These are phyloP conservation scores for Silurus asotus DNA, from an alignment of 2,113 vertebrate genomes.

Conservation along the genomic window DNA sequence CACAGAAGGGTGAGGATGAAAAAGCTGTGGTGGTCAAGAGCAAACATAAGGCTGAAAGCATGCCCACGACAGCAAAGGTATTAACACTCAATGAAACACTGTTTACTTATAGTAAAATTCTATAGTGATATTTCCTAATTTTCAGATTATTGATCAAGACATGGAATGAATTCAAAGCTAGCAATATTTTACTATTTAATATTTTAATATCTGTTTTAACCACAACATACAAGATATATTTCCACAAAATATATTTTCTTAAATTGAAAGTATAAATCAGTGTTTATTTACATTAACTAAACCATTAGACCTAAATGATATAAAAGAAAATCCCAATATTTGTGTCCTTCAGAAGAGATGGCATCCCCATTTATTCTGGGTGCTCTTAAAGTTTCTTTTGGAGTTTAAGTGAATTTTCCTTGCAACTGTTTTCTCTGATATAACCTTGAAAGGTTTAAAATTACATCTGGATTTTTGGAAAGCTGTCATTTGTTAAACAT, in stretches of 20 bases:
- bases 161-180: neutral
- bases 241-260: neutral
- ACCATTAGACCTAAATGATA: neutral
- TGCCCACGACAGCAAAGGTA: constrained; percentile 95
- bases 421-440: neutral
- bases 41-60: constrained; percentile 87
- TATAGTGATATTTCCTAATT: too few relatives aligned
- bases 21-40: constrained; percentile 84
- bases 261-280: neutral
- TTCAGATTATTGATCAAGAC: neutral
- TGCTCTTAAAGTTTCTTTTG: neutral
- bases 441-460: neutral
- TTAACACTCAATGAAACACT: neutral
- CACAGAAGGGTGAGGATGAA: constrained; percentile 91
- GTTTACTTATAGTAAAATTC: neutral
- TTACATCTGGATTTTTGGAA: neutral
- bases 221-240: neutral
- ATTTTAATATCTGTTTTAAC: neutral
- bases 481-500: neutral
- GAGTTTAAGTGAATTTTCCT: neutral
- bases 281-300: neutral
- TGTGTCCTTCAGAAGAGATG: neutral
- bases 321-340: neutral
- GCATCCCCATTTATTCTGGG: neutral
- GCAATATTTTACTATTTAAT: neutral